phyloP scores from a whole-genome alignment of 2,888 invertebrate species.

The Nomada fabriciana region DNA sequence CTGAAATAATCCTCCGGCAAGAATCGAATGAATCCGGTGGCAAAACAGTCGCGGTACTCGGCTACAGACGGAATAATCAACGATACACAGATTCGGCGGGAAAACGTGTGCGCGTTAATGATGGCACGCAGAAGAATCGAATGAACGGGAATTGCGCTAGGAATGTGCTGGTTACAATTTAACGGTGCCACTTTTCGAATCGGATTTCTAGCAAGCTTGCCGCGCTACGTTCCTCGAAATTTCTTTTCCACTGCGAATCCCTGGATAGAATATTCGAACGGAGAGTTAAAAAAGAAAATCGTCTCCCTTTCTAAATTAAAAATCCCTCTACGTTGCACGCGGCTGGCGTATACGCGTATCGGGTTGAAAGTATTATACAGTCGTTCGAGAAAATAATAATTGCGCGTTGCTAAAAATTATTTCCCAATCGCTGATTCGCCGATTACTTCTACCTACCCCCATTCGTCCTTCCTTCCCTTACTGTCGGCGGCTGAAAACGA shows the following conservation, averaged over 20 bases:
- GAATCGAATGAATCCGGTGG: slow-evolving; percentile 5
- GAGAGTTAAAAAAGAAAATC: neutral
- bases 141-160: neutral
- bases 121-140: neutral
- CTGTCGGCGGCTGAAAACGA: slow-evolving; percentile 57
- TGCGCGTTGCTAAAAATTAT: neutral
- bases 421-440: neutral
- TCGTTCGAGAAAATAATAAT: neutral
- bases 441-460: neutral
- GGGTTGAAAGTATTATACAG: neutral
- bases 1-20: slow-evolving; percentile 1
- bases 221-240: neutral
- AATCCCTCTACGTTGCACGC: neutral
- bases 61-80: neutral
- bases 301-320: slow-evolving; percentile 1
- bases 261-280: neutral
- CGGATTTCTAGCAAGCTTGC: slow-evolving; percentile 10
- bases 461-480: slow-evolving; percentile 15
- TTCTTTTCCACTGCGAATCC: neutral
- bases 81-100: neutral
- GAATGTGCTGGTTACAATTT: slow-evolving; percentile 10
- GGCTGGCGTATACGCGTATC: neutral
- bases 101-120: slow-evolving; percentile 2
- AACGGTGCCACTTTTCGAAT: slow-evolving; percentile 8
- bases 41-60: neutral